Percentiles rank a stretch among this genome's conserved stretches.
Conservation (phyloP, 1,140 invertebrate species). For the Brevipalpus yothersi region DNA sequence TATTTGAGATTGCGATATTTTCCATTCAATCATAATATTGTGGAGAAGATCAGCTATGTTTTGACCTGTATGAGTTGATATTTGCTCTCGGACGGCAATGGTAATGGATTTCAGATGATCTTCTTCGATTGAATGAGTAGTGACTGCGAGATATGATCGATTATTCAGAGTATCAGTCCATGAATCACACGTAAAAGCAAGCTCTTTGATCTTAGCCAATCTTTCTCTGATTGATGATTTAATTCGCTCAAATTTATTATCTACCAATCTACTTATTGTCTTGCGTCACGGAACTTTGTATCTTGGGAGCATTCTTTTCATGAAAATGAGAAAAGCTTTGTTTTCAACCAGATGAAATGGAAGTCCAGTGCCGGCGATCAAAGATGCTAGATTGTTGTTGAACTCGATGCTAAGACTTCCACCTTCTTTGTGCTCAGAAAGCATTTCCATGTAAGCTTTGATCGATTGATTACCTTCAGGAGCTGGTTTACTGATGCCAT, state of each 20-base stretch:
- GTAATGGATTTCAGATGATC: not conserved
- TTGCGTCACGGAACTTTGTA: not conserved
- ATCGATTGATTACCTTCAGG: no score
- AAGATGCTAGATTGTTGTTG: not conserved
- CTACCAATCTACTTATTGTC: not conserved
- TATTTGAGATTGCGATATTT: not conserved
- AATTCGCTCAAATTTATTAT: not conserved
- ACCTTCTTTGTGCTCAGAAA: no score
- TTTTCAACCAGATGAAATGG: not conserved
- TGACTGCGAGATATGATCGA: not conserved
- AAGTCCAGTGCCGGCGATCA: not conserved
- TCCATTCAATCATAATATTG: not conserved
- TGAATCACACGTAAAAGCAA: not conserved
- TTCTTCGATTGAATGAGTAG: not conserved
- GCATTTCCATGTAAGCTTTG: no score
- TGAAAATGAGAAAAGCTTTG: not conserved
- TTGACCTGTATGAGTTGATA: not conserved
- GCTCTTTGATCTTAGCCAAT: not conserved
- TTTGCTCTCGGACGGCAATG: not conserved
- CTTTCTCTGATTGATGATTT: not conserved
- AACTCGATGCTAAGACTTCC: not conserved
- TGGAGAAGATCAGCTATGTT: not conserved
- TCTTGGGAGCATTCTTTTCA: not conserved
- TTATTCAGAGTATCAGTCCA: not conserved
- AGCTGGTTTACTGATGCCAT: no score